phyloP scores from a whole-genome alignment of 2,888 invertebrate genomes.

The Torymus texanus region DNA sequence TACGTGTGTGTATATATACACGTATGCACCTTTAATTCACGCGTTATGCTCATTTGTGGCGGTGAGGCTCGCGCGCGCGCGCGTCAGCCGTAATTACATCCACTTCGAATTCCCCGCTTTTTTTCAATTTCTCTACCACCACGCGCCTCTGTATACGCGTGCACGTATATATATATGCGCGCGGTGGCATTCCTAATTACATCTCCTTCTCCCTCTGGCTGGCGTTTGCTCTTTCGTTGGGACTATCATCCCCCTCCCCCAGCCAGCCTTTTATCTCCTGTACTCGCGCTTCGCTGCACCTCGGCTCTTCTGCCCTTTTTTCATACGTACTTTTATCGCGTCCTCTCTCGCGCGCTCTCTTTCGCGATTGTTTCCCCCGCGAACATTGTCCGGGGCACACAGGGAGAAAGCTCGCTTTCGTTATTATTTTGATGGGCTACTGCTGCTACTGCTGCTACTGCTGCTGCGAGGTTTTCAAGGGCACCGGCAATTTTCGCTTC shows the following conservation, averaged over 20 bases:
- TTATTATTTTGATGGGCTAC: no score
- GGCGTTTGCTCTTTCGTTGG: slow-evolving; percentile 1
- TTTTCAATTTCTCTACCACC: slow-evolving; percentile 5
- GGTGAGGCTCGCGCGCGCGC: background rate
- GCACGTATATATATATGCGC: background rate
- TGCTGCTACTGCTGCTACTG: no score
- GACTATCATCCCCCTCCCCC: slow-evolving; percentile 44
- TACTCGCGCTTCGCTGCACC: slow-evolving; percentile 42
- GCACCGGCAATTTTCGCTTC: no score
- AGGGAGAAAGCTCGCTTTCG: no score
- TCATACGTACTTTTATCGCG: background rate
- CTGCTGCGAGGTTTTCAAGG: no score
- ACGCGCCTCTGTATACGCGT: background rate
- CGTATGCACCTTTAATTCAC: background rate
- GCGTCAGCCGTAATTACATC: slow-evolving; percentile 39
- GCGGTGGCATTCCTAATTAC: slow-evolving; percentile 29
- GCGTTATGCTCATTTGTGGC: background rate
- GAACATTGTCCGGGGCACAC: no score
- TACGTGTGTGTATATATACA: background rate
- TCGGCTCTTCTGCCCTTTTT: slow-evolving; percentile 8
- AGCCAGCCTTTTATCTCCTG: slow-evolving; percentile 45
- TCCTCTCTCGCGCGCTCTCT: slow-evolving; percentile 18
- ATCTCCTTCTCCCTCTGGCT: slow-evolving; percentile 22
- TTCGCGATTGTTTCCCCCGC: background rate
- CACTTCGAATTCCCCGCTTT: slow-evolving; percentile 39